Evolutionary conservation across 1,140 invertebrate genomes (phyloP).

Genomic region (Lanistes nyassanus): DNA sequence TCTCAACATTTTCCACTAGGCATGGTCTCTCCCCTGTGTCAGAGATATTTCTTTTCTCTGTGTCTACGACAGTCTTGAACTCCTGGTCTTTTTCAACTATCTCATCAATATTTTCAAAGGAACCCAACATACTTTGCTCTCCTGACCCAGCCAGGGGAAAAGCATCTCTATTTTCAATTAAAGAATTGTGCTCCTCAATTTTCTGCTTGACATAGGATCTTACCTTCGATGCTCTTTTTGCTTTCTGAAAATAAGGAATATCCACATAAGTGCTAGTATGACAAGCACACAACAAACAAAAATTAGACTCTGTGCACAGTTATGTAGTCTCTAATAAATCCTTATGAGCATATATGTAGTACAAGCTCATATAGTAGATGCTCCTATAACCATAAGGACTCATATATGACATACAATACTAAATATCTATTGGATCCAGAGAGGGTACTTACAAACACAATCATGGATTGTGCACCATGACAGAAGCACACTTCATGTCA

Average conservation of each 20-base stretch:
- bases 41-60: background rate
- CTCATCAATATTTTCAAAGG: background rate
- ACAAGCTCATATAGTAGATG: too few relatives aligned
- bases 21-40: background rate
- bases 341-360: too few relatives aligned
- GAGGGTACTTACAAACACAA: too few relatives aligned
- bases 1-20: too few relatives aligned
- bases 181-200: constrained; percentile 35
- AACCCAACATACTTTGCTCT: too few relatives aligned
- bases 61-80: background rate
- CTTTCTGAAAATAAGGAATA: constrained; percentile 28
- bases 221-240: constrained; percentile 28
- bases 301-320: too few relatives aligned
- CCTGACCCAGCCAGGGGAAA: background rate
- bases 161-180: constrained; percentile 17
- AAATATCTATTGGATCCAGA: too few relatives aligned
- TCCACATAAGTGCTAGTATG: background rate
- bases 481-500: too few relatives aligned
- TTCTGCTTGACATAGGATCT: constrained; percentile 44
- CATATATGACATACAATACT: too few relatives aligned
- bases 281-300: background rate
- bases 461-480: too few relatives aligned
- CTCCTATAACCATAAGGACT: too few relatives aligned
- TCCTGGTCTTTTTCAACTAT: background rate
- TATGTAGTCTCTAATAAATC: too few relatives aligned